Base-by-base conservation (phyloP, 2,113 vertebrate species). In the Thomomys bottae region DNA sequence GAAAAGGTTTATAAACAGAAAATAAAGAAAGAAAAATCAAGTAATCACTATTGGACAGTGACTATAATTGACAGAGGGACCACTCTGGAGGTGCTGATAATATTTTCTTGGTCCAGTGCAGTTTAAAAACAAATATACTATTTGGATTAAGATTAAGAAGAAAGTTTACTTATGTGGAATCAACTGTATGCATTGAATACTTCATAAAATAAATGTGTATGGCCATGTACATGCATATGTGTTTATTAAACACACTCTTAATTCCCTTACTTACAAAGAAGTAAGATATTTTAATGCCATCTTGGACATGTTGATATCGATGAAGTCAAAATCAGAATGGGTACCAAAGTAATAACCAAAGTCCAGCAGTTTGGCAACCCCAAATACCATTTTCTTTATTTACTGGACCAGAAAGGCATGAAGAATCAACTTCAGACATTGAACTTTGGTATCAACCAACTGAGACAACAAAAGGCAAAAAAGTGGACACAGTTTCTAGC, bases 361-460 rank as follows among this genome's bases (percentile, higher is more conserved):
- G 40, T 5, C 28, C 38, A 79, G 10, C 34, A 92, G 77, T 94
- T 61, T 49, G 34, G 20, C 8, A 54, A 54, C 17, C 42, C 17
- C 68, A 75, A 92, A 32, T 14, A 45, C 6, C 86, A 26, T 72
- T 36, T 54, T 57, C 64, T 10, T 83, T 78, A 81, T 84, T 86
- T 84, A 80, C 36, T 93, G 67, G 10, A 68, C 85, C 71, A 70
- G 42, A 84, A 94, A 94, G 71, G 71, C 57, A 61, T 26, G 10
- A 93, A 84, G 70, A 80, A 89, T 75, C 34, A 94, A 91, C 79
- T 66, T 61, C 42, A 91, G 82, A 77, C 89, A 89, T 40, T 79
- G 40, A 92, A 70, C 45, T 17, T 34, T 14, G n/a, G 28, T 45
- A 34, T 89, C 95, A 78, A 64, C 42, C 73, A 90, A 49, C 79